These are phyloP conservation scores for Eustalomyia histrio DNA, from an alignment of 2,888 invertebrate genomes.

Conservation along the genomic window DNA sequence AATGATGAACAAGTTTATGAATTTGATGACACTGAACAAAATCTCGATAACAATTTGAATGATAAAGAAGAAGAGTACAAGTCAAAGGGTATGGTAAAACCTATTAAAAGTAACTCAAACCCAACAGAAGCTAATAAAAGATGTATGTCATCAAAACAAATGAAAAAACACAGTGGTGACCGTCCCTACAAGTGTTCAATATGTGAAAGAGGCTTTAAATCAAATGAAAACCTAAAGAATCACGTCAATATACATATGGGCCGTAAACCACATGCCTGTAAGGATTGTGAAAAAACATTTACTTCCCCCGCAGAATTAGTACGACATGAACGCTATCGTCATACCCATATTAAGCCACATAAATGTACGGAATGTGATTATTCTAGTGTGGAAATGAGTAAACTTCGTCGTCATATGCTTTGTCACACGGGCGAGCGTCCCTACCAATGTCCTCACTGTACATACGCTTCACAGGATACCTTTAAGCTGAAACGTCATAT, in stretches of 20 bases:
- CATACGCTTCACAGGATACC: constrained; percentile 98
- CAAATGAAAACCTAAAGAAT: constrained; percentile 93
- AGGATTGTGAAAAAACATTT: constrained; percentile 75
- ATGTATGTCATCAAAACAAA: constrained; percentile 93
- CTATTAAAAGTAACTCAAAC: neutral
- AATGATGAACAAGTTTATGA: constrained; percentile 80
- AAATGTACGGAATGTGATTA: constrained; percentile 97
- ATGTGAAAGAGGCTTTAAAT: constrained; percentile 97
- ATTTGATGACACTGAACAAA: constrained; percentile 68
- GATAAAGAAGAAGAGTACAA: constrained; percentile 24
- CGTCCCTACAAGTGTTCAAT: constrained; percentile 95
- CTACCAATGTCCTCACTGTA: constrained; percentile 94
- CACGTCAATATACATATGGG: constrained; percentile 98
- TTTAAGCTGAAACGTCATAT: constrained; percentile 98
- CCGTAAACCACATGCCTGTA: constrained; percentile 83
- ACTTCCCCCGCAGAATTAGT: constrained; percentile 88
- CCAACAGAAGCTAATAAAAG: constrained; percentile 85
- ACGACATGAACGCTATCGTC: constrained; percentile 97
- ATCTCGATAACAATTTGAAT: constrained; percentile 23
- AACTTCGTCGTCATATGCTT: constrained; percentile 95
- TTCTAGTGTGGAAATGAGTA: constrained; percentile 96
- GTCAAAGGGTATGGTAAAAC: constrained; percentile 51
- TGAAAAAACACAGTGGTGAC: constrained; percentile 97
- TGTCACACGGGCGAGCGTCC: constrained; percentile 89
- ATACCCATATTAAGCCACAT: constrained; percentile 98